phyloP scores from a whole-genome alignment of 1,140 invertebrate genomes.

The Drosophila kurseongensis region DNA sequence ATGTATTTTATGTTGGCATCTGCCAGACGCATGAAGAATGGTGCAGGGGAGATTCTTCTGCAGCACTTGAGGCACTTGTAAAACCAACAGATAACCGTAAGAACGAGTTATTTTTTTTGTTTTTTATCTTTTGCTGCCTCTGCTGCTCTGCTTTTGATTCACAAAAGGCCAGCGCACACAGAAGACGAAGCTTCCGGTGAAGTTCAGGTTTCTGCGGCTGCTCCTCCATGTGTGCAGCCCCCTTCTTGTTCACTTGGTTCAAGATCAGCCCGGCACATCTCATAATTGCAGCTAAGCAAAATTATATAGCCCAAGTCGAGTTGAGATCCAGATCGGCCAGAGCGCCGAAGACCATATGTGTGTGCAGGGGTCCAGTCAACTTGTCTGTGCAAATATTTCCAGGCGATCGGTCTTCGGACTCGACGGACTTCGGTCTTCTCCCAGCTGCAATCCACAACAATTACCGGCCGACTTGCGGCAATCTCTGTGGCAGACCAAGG shows the following conservation, averaged over 20 bases:
- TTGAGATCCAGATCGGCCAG: slow-evolving; percentile 37
- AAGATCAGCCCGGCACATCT: slow-evolving; percentile 75
- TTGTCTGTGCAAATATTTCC: slow-evolving; percentile 65
- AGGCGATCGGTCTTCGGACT: slow-evolving; percentile 50
- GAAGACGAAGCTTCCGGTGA: slow-evolving; percentile 71
- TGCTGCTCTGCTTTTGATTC: slow-evolving; percentile 46
- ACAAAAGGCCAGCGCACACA: slow-evolving; percentile 28
- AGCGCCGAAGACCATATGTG: neutral
- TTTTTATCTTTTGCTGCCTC: neutral
- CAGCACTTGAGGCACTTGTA: slow-evolving; percentile 68
- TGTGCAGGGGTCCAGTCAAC: slow-evolving; percentile 26
- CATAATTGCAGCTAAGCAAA: slow-evolving; percentile 81
- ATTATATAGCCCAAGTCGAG: slow-evolving; percentile 63
- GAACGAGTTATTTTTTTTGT: slow-evolving; percentile 61
- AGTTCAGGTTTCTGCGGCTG: slow-evolving; percentile 52
- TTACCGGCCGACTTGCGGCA: slow-evolving; percentile 61
- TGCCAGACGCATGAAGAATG: slow-evolving; percentile 51
- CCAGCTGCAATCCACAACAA: slow-evolving; percentile 69
- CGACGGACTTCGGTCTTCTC: slow-evolving; percentile 21
- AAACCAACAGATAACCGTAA: slow-evolving; percentile 78
- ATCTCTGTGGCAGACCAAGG: slow-evolving; percentile 41
- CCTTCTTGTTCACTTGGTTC: slow-evolving; percentile 3
- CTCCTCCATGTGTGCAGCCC: slow-evolving; percentile 29
- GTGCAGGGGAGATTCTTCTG: slow-evolving; percentile 1
- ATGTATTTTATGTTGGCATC: slow-evolving; percentile 62